Conservation (phyloP, 2,113 vertebrate species). For the Eubucco bourcierii region DNA sequence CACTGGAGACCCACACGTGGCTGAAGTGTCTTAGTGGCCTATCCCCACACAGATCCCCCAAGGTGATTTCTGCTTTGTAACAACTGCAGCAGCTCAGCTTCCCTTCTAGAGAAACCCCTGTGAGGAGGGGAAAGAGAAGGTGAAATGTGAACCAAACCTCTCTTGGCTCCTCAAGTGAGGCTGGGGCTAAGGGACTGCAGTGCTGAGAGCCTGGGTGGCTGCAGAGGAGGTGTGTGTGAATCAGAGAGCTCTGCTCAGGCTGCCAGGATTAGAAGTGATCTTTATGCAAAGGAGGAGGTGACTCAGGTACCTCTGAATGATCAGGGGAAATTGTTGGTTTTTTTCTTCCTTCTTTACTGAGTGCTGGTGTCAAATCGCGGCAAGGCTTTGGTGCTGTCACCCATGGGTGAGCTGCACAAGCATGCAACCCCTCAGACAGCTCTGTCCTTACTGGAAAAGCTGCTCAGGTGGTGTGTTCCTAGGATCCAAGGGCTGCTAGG, state of each 20-base stretch:
- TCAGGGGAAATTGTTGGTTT: not conserved
- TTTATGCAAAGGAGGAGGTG: slow-evolving; percentile 26
- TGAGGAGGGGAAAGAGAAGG: not conserved
- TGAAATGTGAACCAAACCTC: not conserved
- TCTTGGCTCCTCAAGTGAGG: not conserved
- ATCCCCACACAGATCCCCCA: not conserved
- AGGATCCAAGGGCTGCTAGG: not conserved
- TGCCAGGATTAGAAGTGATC: slow-evolving; percentile 23
- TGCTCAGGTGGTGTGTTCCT: not conserved
- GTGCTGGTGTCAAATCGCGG: not conserved
- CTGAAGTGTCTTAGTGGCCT: not conserved
- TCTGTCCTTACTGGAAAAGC: not conserved
- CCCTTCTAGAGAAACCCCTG: not conserved
- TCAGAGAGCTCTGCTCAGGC: slow-evolving; percentile 28
- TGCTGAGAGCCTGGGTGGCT: not conserved
- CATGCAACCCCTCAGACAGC: not conserved
- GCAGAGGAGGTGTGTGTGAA: not conserved
- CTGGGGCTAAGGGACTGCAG: not conserved
- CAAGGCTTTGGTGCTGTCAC: not conserved
- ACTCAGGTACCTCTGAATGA: slow-evolving; percentile 37
- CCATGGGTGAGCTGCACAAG: not conserved
- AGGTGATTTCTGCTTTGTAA: not conserved
- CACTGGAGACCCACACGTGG: not conserved
- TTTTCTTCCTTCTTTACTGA: slow-evolving; percentile 5
- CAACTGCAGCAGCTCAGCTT: not conserved